Percentiles rank a stretch among this genome's conserved stretches.
Conservation (phyloP, 2,113 vertebrate species). For the Chlorodrepanis virens region DNA sequence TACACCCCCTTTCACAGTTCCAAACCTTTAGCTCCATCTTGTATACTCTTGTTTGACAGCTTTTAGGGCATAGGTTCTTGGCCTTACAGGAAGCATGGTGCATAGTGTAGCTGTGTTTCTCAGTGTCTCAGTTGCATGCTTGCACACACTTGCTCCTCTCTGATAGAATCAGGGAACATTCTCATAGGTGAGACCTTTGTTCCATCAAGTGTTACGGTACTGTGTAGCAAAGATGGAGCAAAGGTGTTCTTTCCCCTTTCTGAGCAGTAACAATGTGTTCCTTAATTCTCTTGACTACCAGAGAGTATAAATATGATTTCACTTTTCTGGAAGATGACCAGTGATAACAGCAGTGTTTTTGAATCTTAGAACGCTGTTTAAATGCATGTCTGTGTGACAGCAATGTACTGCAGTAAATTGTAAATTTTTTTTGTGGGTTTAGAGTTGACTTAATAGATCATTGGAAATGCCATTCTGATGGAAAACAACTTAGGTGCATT, state of each 20-base stretch:
- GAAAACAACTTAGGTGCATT: not conserved
- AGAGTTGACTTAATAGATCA: not conserved
- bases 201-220: not conserved
- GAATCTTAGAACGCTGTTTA: not conserved
- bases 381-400: not conserved
- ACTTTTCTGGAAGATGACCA: not conserved
- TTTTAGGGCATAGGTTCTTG: not conserved
- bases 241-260: not conserved
- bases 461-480: not conserved
- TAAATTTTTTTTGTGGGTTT: not conserved
- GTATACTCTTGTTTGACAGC: not conserved
- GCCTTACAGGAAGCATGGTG: not conserved
- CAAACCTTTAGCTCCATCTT: not conserved
- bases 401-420: not conserved
- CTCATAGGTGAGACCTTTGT: not conserved
- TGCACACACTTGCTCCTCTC: not conserved
- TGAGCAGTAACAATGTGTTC: not conserved
- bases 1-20: not conserved
- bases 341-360: not conserved
- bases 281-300: not conserved
- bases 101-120: not conserved
- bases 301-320: not conserved
- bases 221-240: not conserved
- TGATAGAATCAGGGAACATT: not conserved
- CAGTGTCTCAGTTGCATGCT: fast-evolving